phyloP scores from a whole-genome alignment of 1,140 invertebrate species.

The Drosophila auraria region DNA sequence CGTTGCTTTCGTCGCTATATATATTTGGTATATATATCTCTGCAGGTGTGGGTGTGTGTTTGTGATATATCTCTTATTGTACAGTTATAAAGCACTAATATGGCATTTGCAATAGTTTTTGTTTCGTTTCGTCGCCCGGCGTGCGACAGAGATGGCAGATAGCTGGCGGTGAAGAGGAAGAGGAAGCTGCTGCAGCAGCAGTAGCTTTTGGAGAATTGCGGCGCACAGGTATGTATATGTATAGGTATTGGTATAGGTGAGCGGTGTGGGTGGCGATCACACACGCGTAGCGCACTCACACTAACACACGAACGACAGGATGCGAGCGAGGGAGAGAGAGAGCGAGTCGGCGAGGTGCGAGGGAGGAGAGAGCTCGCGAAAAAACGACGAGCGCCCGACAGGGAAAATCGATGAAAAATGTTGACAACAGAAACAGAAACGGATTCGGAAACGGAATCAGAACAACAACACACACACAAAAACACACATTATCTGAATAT shows the following conservation, averaged over 20 bases:
- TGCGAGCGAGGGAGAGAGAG: slow-evolving; percentile 2
- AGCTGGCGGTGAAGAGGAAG: slow-evolving; percentile 26
- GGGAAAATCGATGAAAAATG: slow-evolving; percentile 65
- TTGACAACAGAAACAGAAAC: slow-evolving; percentile 58
- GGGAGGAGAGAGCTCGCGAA: slow-evolving; percentile 27
- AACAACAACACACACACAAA: slow-evolving; percentile 46
- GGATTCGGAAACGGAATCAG: slow-evolving; percentile 25
- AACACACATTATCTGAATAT: slow-evolving; percentile 21
- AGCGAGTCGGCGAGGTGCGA: not conserved
- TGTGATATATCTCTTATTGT: slow-evolving; percentile 65
- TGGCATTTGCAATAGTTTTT: slow-evolving; percentile 63
- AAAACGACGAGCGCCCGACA: slow-evolving; percentile 45
- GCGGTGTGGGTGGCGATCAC: slow-evolving; percentile 32
- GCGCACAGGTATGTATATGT: slow-evolving; percentile 3
- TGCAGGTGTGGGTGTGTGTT: slow-evolving; percentile 14
- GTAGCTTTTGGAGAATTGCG: slow-evolving; percentile 41
- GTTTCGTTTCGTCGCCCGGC: slow-evolving; percentile 55
- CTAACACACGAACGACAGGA: slow-evolving; percentile 21
- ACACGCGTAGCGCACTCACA: slow-evolving; percentile 21
- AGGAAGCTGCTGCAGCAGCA: slow-evolving; percentile 27
- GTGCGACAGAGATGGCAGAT: slow-evolving; percentile 64
- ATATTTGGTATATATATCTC: slow-evolving; percentile 22
- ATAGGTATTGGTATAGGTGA: slow-evolving; percentile 10
- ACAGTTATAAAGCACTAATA: slow-evolving; percentile 82
- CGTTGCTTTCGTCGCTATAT: slow-evolving; percentile 35